These are phyloP conservation scores for Eufriesea mexicana DNA, from an alignment of 1,140 invertebrate species.

Conservation along the genomic window DNA sequence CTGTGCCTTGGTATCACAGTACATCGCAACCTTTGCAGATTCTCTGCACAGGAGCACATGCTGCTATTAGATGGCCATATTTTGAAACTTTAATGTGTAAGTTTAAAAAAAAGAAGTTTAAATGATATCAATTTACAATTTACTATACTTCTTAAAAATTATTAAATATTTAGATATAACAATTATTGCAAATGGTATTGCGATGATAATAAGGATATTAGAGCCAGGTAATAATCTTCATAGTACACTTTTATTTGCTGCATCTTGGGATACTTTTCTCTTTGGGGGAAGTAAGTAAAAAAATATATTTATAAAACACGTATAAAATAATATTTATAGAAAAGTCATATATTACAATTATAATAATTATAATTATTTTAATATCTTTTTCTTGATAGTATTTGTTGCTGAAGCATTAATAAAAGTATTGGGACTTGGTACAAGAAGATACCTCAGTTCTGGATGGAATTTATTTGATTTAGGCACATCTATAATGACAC, in stretches of 20 bases:
- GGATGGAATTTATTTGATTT: slow-evolving; percentile 96
- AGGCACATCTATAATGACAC: slow-evolving; percentile 86
- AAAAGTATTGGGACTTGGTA: slow-evolving; percentile 89
- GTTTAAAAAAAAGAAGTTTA: slow-evolving; percentile 66
- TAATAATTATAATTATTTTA: not conserved
- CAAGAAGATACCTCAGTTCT: slow-evolving; percentile 88
- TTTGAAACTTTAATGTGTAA: slow-evolving; percentile 90
- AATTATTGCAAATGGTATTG: slow-evolving; percentile 87
- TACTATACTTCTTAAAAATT: slow-evolving; percentile 12
- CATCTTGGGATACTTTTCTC: slow-evolving; percentile 89
- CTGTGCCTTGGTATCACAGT: slow-evolving; percentile 88
- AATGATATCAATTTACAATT: not conserved
- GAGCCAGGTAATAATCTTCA: slow-evolving; percentile 81
- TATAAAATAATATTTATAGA: not conserved
- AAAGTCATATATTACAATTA: not conserved
- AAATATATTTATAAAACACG: not conserved
- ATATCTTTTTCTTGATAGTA: slow-evolving; percentile 83
- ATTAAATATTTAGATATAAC: slow-evolving; percentile 83
- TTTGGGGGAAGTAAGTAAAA: slow-evolving; percentile 86
- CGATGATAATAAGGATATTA: slow-evolving; percentile 85
- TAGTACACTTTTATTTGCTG: slow-evolving; percentile 85
- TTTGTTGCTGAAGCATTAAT: slow-evolving; percentile 89
- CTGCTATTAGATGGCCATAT: slow-evolving; percentile 87
- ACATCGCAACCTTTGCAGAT: slow-evolving; percentile 85
- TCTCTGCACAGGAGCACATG: slow-evolving; percentile 85